Evolutionary conservation across 2,888 invertebrate species (phyloP), one percentile per base, ranked within the genome.

Genomic region (Halocaridina rubra): DNA sequence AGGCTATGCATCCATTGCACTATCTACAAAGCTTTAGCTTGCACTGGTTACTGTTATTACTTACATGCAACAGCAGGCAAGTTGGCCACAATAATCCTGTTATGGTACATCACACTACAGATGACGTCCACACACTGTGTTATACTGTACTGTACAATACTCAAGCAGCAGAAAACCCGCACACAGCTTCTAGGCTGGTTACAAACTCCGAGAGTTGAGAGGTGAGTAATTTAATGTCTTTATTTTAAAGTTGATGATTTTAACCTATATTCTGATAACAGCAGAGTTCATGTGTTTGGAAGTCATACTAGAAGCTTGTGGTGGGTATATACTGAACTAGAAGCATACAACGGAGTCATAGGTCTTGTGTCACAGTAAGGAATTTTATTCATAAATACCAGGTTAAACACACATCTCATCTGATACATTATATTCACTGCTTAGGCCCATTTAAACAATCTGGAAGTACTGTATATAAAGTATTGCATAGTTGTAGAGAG

Each of bases 221-320:
- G 53, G 53, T 53, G 19, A 22, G 33, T 19, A 46, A 24, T 22
- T 27, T 32, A 7, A 3, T 8, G 30, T 57, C 1, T 69, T 29
- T 16, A 29, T 0, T 69, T 27, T 69, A 8, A 67, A 22, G 10
- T 19, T 29, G 8, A 29, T 10, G 29, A 29, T 69, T 19, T 8
- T 29, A 27, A n/a, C 2, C 13, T 27, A 2, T 0, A 16, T 69
- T 19, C 16, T 2, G 19, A 61, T 29, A 80, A 80, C 80, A 80
- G 80, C 80, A 80, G 80, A 80, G 80, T 80, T 80, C 80, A 74
- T 33, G n/a, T 39, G n/a, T 27, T 24, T 29, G 27, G 13, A 69
- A 16, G 4, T 0, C 10, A 69, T 13, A 24, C 5, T 7, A 67
- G 30, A 16, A 13, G 10, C 10, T 22, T 59, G 32, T 5, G 27